Base-by-base conservation (phyloP, 2,797 vertebrate genomes). In the Carcharodon carcharias region DNA sequence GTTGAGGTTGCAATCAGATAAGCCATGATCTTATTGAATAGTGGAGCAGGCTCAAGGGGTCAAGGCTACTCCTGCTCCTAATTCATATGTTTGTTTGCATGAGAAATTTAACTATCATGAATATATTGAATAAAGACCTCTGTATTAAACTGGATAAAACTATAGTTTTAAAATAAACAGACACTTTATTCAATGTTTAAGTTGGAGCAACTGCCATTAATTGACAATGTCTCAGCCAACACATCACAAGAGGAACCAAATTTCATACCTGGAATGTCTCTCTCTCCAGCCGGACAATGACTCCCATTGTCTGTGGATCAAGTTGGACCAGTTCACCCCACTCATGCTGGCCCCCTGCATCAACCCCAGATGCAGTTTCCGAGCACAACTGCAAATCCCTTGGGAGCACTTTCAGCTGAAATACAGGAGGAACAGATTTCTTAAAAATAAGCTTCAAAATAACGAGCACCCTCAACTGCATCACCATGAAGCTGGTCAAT, bases 291-390 rank as follows among this genome's bases (percentile, higher is more conserved):
- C 99, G 97, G 5, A 99, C 99, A 0, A 99, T 99, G 92, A 99
- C 99, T 0, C 99, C 99, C 0, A 99, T 98, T 0, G 98, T 99
- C 97, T 99, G 98, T 0, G 99, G 99, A 96, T 99, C 99, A 96
- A 99, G 97, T 97, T 99, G 99, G 21, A 99, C 99, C 97, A 99
- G 97, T 96, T 99, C 99, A 0, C 99, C 99, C 99, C 99, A 99
- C 97, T 99, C 99, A 0, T 99, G 99, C 96, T 99, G 99, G 0
- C 99, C 99, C 0, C 99, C 99, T 0, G 98, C 99, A 0, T 99
- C 99, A 4, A 99, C 99, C 0, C 99, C 99, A 0, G 99, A 99
- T 0, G 99, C 99, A 0, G 99, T 99, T 97, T 99, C 99, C 0
- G 99, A 99, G 97, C 99, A 99, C 82, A 99, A 98, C 97, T 99